phyloP scores from a whole-genome alignment of 2,888 invertebrate genomes.

The Philereme vetulata region DNA sequence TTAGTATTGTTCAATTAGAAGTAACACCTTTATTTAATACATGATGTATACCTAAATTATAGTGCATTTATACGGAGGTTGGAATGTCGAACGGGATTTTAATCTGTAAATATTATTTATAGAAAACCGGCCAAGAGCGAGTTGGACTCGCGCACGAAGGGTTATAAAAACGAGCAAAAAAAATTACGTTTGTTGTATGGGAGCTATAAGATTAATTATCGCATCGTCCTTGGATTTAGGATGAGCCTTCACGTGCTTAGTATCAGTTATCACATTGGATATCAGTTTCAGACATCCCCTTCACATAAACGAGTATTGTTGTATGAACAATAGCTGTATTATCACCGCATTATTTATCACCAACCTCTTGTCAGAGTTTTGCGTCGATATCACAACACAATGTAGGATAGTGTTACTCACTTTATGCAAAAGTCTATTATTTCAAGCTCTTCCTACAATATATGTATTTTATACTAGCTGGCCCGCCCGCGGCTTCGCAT shows the following conservation, averaged over 20 bases:
- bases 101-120: no score
- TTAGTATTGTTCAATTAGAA: not conserved
- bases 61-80: no score
- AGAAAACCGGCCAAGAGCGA: no score
- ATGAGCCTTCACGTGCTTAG: conserved; percentile 7
- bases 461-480: not conserved
- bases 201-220: no score
- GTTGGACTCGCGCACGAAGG: no score
- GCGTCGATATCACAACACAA: conserved; percentile 24
- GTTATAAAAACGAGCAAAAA: no score
- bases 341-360: conserved; percentile 16
- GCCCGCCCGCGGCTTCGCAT: not conserved
- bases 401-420: conserved; percentile 17
- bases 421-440: not conserved
- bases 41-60: no score
- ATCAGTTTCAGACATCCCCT: conserved; percentile 26
- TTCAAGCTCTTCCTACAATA: not conserved
- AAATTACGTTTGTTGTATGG: no score
- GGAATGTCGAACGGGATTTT: no score
- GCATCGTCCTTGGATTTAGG: conserved; percentile 15
- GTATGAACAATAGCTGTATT: conserved; percentile 25
- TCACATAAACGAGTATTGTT: conserved; percentile 31
- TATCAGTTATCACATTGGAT: conserved; percentile 13
- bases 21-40: not conserved
- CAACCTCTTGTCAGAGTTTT: conserved; percentile 7